Conservation (phyloP, 2,113 vertebrate species). For the Mus spicilegus region DNA sequence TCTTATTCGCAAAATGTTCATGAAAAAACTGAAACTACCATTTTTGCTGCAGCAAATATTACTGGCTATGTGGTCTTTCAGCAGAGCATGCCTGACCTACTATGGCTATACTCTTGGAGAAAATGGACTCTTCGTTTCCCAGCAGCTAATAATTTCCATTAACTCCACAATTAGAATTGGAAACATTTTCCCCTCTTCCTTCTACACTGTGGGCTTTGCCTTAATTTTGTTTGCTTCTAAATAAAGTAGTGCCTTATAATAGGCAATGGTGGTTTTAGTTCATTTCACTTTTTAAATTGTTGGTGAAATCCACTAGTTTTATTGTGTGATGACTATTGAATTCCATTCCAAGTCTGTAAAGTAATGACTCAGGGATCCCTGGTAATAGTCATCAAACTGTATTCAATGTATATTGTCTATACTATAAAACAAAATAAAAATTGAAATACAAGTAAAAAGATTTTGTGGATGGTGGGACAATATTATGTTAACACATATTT, state of each 20-base stretch:
- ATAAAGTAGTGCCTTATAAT: background rate
- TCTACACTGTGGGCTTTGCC: background rate
- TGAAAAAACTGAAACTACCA: background rate
- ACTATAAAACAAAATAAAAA: conserved; percentile 2
- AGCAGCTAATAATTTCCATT: background rate
- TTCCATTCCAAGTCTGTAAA: background rate
- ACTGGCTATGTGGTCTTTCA: background rate
- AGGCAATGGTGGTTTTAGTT: background rate
- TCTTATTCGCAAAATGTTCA: conserved; percentile 29
- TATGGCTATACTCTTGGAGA: background rate
- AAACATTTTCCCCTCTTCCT: background rate
- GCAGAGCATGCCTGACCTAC: background rate
- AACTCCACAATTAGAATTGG: background rate
- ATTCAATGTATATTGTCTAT: background rate
- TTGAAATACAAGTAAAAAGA: background rate
- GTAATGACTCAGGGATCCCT: background rate
- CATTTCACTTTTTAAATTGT: background rate
- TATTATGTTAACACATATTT: background rate
- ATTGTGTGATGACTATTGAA: background rate
- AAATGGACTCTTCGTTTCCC: background rate
- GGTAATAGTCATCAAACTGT: background rate
- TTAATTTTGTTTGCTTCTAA: background rate
- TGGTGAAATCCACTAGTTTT: background rate
- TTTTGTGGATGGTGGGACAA: background rate
- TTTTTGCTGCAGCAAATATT: background rate